Evolutionary conservation across 92 coral and sea anemone genomes (phyloP).

Genomic region (Actinernus sp.): DNA sequence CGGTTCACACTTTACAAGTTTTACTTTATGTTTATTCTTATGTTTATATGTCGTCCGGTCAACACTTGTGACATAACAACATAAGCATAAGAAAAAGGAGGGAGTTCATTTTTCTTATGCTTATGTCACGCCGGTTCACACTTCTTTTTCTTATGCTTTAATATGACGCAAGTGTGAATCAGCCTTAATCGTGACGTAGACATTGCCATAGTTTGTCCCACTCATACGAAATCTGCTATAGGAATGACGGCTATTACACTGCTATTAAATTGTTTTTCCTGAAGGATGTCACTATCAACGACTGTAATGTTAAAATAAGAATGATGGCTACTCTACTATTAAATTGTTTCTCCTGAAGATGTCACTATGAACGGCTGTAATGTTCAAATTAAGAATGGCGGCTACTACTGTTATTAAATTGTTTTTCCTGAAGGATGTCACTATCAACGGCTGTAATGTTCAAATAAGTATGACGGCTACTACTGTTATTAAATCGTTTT

Average conservation of each 20-base stretch:
- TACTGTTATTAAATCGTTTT: slow-evolving; percentile 44
- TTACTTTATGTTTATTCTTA: too few species aligned
- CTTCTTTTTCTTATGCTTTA: too few species aligned
- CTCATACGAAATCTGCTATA: too few species aligned
- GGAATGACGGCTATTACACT: slow-evolving; percentile 60
- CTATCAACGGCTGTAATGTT: slow-evolving; percentile 54
- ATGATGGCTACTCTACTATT: slow-evolving; percentile 63
- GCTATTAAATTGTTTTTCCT: slow-evolving; percentile 43
- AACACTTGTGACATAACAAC: too few species aligned
- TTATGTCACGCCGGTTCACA: too few species aligned
- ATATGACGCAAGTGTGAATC: too few species aligned
- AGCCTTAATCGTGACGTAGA: too few species aligned
- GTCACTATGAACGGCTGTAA: slow-evolving; percentile 50
- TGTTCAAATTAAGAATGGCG: slow-evolving; percentile 48
- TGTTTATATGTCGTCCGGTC: too few species aligned
- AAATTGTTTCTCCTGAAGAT: slow-evolving; percentile 38
- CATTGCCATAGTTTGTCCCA: too few species aligned
- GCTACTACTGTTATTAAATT: slow-evolving; percentile 52
- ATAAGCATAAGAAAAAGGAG: too few species aligned
- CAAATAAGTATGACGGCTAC: slow-evolving; percentile 56
- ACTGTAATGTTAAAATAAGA: slow-evolving; percentile 28
- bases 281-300: slow-evolving; percentile 58
- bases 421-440: slow-evolving; percentile 37
- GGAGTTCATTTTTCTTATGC: too few species aligned
- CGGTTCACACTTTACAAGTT: too few species aligned